phyloP scores from a whole-genome alignment of 2,113 vertebrate genomes.

The Strix uralensis region DNA sequence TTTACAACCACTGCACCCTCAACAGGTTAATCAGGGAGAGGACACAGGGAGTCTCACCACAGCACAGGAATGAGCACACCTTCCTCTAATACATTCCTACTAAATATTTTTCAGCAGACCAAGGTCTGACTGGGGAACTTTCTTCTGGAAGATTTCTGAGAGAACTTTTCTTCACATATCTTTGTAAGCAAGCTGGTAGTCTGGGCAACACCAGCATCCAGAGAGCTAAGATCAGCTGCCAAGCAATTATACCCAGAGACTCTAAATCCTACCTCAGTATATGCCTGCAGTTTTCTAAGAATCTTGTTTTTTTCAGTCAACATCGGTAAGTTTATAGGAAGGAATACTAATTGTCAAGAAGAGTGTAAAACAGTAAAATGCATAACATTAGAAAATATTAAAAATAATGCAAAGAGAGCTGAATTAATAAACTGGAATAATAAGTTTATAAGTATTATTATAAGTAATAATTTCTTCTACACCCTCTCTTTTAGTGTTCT shows the following conservation, averaged over 20 bases:
- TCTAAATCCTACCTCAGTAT: background rate
- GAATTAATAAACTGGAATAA: background rate
- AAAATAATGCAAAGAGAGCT: background rate
- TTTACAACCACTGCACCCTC: background rate
- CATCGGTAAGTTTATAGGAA: background rate
- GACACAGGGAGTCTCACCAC: background rate
- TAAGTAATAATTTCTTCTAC: background rate
- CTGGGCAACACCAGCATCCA: background rate
- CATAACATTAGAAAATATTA: background rate
- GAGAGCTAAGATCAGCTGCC: background rate
- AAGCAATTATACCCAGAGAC: background rate
- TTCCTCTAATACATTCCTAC: background rate
- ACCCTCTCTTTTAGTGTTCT: background rate
- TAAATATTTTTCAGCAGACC: background rate
- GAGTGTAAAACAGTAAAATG: background rate
- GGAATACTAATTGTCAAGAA: background rate
- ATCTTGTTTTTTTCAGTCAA: background rate
- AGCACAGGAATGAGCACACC: background rate
- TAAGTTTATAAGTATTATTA: background rate
- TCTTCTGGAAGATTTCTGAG: background rate
- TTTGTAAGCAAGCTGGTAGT: background rate
- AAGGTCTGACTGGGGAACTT: background rate
- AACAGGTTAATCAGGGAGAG: background rate
- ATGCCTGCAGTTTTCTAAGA: background rate
- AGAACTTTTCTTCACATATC: background rate